Conservation (phyloP, 2,888 invertebrate genomes). For the Heliconius hortense region DNA sequence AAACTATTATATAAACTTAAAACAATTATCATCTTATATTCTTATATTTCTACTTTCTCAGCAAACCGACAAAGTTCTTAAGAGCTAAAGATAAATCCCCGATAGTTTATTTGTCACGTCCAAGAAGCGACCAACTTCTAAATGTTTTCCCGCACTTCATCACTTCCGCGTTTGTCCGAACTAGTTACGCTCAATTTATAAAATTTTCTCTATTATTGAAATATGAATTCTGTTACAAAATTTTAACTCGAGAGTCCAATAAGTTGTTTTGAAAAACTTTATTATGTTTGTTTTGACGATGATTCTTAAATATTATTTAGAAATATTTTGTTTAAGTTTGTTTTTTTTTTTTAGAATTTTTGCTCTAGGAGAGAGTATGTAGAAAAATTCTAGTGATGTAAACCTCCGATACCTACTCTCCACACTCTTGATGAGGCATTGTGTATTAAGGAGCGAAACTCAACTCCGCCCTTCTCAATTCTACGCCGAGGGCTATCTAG, state of each 20-base stretch:
- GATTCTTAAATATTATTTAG: neutral
- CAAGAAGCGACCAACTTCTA: constrained; percentile 36
- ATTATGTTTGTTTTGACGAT: neutral
- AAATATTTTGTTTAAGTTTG: neutral
- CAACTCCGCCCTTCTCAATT: neutral
- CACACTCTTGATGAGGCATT: too few species aligned
- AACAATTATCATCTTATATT: constrained; percentile 5
- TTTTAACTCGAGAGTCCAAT: neutral
- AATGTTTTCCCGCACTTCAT: constrained; percentile 42
- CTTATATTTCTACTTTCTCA: neutral
- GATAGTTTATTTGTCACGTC: constrained; percentile 44
- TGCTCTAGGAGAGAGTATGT: too few species aligned
- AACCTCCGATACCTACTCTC: too few species aligned
- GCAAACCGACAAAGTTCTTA: neutral
- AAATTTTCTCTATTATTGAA: constrained; percentile 34
- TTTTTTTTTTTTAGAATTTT: too few species aligned
- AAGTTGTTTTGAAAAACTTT: constrained; percentile 2
- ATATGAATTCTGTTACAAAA: constrained; percentile 27
- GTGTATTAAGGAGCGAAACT: neutral
- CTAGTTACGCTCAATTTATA: constrained; percentile 33
- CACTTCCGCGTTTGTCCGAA: constrained; percentile 40
- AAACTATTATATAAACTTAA: neutral
- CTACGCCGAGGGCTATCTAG: too few species aligned
- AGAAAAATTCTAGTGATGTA: too few species aligned
- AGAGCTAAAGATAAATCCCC: constrained; percentile 26